Percentiles rank a stretch among this genome's conserved stretches.
Evolutionary conservation across 2,797 vertebrate species (phyloP).

Genomic region (Spea hammondii): DNA sequence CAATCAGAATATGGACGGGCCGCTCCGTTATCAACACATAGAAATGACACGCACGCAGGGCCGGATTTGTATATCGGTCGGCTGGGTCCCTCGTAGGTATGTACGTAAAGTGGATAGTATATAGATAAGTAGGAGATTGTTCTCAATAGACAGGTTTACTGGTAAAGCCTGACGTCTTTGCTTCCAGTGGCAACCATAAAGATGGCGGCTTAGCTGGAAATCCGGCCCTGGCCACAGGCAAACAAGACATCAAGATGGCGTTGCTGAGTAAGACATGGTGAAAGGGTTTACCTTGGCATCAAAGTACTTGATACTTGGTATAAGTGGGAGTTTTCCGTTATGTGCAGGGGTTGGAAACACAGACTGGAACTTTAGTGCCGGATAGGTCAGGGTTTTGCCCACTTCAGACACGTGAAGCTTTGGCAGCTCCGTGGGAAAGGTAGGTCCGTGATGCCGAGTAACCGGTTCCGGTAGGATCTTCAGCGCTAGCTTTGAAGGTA

Average conservation of each 20-base stretch:
- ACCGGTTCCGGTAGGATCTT: conserved; percentile 23
- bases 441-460: conserved; percentile 57
- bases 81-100: too few species aligned
- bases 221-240: too few species aligned
- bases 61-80: too few species aligned
- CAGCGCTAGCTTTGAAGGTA: conserved; percentile 24
- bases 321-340: conserved; percentile 61
- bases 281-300: conserved; percentile 72
- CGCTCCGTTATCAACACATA: too few species aligned
- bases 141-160: neutral
- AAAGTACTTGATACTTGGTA: conserved; percentile 70
- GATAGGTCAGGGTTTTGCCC: conserved; percentile 63
- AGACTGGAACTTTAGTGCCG: conserved; percentile 61
- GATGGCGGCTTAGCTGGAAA: too few species aligned
- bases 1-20: conserved; percentile 36
- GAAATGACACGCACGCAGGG: too few species aligned
- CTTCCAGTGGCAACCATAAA: too few species aligned
- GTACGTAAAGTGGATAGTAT: too few species aligned
- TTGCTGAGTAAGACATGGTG: too few species aligned
- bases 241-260: too few species aligned
- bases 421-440: conserved; percentile 68
- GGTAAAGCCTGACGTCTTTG: neutral
- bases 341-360: conserved; percentile 56
- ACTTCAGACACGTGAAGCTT: conserved; percentile 65
- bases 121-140: too few species aligned